Evolutionary conservation across 2,113 vertebrate species (phyloP), one percentile per base, ranked within the genome.

Genomic region (Hemiprocne comata): DNA sequence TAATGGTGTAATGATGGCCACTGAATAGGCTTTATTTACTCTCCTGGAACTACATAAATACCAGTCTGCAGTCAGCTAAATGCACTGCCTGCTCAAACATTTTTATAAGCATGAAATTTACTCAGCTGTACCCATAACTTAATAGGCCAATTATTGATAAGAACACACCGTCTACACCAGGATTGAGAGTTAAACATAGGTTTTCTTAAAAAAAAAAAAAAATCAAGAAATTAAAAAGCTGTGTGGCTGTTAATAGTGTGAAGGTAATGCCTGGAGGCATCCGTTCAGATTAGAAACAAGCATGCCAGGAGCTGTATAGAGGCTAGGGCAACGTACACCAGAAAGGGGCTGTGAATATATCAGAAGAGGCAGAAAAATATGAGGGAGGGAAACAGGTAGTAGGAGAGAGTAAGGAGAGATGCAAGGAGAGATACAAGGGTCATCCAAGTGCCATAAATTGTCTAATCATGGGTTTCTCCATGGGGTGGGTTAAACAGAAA

Each of bases 91-190:
- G 19, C 90, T 95, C 74, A 78, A 93, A 79, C 57, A 75, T 48
- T 75, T 96, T 88, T 71, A 85, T 66, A 93, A 97, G 77, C 77
- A 81, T 90, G 90, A 40, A 70, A 95, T 95, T 91, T 94, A 95
- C 94, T 89, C 86, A 94, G 94, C 85, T 81, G 74, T 86, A 87
- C 83, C 58, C 70, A 60, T 80, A 92, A 90, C 61, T 64, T 95
- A 95, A 91, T 74, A 87, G 74, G 67, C 40, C 67, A 93, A 89
- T 94, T 95, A 88, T 75, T 74, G 77, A 75, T 78, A 76, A 74
- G 57, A 95, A 77, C 65, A 67, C 1, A 5, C 40, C 8, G 0
- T 57, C 60, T 84, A 85, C 4, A 11, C 83, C 23, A 73, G 70
- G 40, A 93, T 93, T 85, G 78, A 86, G 67, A 87, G 36, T 53